Conservation (phyloP, 2,113 vertebrate genomes). For the Pica pica region DNA sequence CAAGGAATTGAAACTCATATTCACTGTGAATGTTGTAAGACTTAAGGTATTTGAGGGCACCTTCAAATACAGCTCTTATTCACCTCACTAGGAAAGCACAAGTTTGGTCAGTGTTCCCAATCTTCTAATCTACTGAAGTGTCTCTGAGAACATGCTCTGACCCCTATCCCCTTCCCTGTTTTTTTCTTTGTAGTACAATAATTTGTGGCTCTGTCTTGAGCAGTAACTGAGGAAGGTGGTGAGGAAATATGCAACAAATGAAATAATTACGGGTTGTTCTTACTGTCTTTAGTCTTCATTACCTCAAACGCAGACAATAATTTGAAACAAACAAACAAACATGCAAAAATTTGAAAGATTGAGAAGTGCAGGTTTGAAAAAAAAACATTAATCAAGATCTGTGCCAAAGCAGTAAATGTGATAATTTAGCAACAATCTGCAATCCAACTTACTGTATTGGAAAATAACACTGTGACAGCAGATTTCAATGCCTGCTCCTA, state of each 20-base stretch:
- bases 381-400: not conserved
- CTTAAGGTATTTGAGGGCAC: not conserved
- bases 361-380: not conserved
- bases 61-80: not conserved
- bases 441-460: not conserved
- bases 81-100: not conserved
- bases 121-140: not conserved
- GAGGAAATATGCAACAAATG: not conserved
- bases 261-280: not conserved
- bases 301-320: not conserved
- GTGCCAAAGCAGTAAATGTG: not conserved
- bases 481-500: not conserved
- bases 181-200: not conserved
- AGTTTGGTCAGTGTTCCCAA: not conserved
- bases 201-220: not conserved
- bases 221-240: not conserved
- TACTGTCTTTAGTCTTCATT: not conserved
- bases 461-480: not conserved
- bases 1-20: not conserved
- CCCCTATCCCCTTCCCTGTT: fast-evolving
- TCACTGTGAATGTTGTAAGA: not conserved
- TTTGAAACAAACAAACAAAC: not conserved
- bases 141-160: not conserved
- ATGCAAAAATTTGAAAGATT: not conserved
- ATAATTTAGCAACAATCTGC: not conserved